Evolutionary conservation across 2,797 vertebrate genomes (phyloP), one percentile per base, ranked within the genome.

Genomic region (Galagoides demidoff): DNA sequence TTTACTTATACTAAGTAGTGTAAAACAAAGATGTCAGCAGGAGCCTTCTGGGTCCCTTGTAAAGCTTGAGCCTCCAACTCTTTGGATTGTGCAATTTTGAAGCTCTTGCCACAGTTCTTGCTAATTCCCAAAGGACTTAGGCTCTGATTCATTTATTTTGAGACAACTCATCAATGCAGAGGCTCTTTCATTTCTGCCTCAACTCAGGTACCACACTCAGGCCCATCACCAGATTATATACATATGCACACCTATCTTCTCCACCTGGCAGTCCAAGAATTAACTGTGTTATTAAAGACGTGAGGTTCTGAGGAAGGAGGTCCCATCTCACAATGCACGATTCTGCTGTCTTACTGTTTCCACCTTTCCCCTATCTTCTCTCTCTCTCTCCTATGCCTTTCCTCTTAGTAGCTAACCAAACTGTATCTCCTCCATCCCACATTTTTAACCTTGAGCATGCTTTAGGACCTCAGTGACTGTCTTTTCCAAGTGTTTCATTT

Each of bases 401-500:
- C 43, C 14, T 73, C 71, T 87, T 17, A 84, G 66, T 63, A 88
- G 23, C 43, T 89, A 96, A 79, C 45, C 55, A 92, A 52, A 76
- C 59, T 77, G 77, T 74, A 57, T 70, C 22, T 49, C 91, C 34
- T 27, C 68, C 6, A 16, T 55, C 19, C 55, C 39, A 25, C 25
- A 78, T 66, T 78, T 55, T 49, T 79, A 93, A 92, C 31, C 19
- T 73, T 76, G 52, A 92, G 34, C 63, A 92, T 88, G 55, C n/a
- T 89, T 93, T 90, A 90, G 71, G 64, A 96, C 49, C 19, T 61
- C 23, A 87, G 1, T 66, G 82, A 90, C 37, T 82, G 70, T 49
- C 10, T 95, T 96, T 94, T 88, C 63, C 68, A 95, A 92, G 61
- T 37, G 4, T 82, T 92, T 82, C 52, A 82, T 94, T 82, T 66